These are phyloP conservation scores for crab-eating macaque (Macaca fascicularis) DNA, from an alignment of 2,113 vertebrate genomes.

Conservation along the genomic window T2T-MFA8v1.1 NC_088394.1:80493001-80493500, in stretches of 20 bases:
- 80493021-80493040: too few species aligned
- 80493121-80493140: too few species aligned
- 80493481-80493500: background rate
- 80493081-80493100: too few species aligned
- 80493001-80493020: too few species aligned
- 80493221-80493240: background rate
- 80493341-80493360: background rate
- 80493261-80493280: background rate
- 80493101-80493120: too few species aligned
- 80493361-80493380: background rate
- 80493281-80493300: background rate
- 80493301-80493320: background rate
- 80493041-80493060: too few species aligned
- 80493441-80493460: background rate
- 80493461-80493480: background rate
- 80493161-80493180: too few species aligned
- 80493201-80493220: background rate
- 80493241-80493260: background rate
- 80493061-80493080: too few species aligned
- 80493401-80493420: background rate
- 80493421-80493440: background rate
- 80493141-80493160: too few species aligned
- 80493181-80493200: background rate
- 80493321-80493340: background rate
- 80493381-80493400: background rate